Evolutionary conservation across 1,140 invertebrate genomes (phyloP).

Genomic region (Pachyrhynchus sulphureomaculatus): DNA sequence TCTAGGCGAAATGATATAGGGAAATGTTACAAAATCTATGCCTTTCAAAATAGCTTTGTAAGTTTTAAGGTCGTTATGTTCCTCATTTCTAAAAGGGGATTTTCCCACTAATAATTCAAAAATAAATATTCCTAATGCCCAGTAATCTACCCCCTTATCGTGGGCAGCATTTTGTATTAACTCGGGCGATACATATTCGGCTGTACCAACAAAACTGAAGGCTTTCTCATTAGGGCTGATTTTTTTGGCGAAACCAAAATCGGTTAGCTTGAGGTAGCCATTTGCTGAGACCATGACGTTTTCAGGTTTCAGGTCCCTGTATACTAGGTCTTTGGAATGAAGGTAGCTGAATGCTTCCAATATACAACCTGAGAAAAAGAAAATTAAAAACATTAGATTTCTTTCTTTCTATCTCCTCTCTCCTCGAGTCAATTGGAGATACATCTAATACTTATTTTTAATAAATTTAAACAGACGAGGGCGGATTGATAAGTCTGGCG

Average conservation of each 20-base stretch:
- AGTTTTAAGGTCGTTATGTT: slow-evolving; percentile 90
- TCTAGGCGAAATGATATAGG: slow-evolving; percentile 73
- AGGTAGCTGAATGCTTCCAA: slow-evolving; percentile 90
- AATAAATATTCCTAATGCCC: slow-evolving; percentile 91
- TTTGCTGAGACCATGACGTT: slow-evolving; percentile 84
- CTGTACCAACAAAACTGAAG: slow-evolving; percentile 97
- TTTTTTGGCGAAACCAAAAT: slow-evolving; percentile 97
- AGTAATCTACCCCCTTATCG: slow-evolving; percentile 90
- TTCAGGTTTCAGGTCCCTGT: slow-evolving; percentile 94
- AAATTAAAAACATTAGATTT: too few relatives aligned
- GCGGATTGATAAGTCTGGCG: too few relatives aligned
- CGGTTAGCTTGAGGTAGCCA: slow-evolving; percentile 94
- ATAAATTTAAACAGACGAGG: too few relatives aligned
- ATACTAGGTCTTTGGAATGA: slow-evolving; percentile 84
- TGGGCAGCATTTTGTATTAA: slow-evolving; percentile 93
- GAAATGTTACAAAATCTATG: slow-evolving; percentile 87
- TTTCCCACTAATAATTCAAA: slow-evolving; percentile 91
- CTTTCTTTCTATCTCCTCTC: too few relatives aligned
- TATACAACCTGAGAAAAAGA: slow-evolving; percentile 72
- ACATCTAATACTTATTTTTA: too few relatives aligned
- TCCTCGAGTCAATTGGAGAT: too few relatives aligned
- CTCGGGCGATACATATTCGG: slow-evolving; percentile 90
- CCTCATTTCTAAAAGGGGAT: slow-evolving; percentile 87
- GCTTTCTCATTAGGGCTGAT: slow-evolving; percentile 79
- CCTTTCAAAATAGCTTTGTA: slow-evolving; percentile 93